Evolutionary conservation across 2,797 vertebrate genomes (phyloP), one percentile per base, ranked within the genome.

Genomic region (Kryptopterus vitreolus): DNA sequence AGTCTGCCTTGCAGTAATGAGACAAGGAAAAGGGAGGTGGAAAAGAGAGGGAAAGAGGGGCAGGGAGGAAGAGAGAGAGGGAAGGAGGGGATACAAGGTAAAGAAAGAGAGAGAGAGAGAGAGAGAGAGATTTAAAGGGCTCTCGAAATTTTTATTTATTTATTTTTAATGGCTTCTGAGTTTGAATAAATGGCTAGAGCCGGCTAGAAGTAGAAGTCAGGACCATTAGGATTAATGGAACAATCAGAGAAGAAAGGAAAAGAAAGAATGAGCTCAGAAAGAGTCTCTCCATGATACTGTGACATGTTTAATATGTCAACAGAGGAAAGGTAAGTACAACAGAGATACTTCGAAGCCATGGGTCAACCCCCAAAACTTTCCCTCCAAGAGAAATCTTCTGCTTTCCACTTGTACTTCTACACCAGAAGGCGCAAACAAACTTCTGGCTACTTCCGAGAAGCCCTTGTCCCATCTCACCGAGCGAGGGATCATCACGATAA

Each of bases 1-100:
- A 84, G 87, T 84, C 75, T 50, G 66, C 80, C 87, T 77, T 87
- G 82, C 87, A 89, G 61, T 87, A 88, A 77, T 72, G 18, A 62
- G 83, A 88, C 83, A 89, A 82, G 83, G 88, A 85, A 85, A 73
- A 62, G 65, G 77, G 35, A 72, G 59, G 3, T 29, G 35, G 46
- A 38, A 33, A 35, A 6, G 48, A 13, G 48, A 18, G 33, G 24
- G 24, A 81, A 6, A 16, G 11, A 4, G 15, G 9, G 43, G 31
- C 15, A 31, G 58, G 8, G 55, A 2, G 58, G 2, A 18, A 35
- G 57, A n/a, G 53, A 22, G 20, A 50, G 71, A 2, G 20, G 26
- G 20, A 33, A 38, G 3, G 22, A 20, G 20, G 1, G n/a, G 50
- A n/a, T n/a, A n/a, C n/a, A n/a, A n/a, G n/a, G n/a, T n/a, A n/a